Conservation (phyloP, 92 coral and sea anemone species). For the Pocillopora grandis region DNA sequence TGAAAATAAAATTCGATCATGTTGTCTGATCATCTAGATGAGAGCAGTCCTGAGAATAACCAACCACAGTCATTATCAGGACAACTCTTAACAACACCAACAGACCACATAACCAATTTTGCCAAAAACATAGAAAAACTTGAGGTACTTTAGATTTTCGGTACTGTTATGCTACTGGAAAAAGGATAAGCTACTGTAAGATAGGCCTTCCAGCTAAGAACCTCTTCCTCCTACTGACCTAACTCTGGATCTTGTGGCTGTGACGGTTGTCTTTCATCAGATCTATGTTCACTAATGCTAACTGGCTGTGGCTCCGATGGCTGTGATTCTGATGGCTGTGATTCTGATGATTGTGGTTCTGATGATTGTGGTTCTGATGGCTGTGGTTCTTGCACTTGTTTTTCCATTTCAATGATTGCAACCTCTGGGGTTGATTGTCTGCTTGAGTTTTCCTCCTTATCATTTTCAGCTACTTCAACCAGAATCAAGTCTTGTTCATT, state of each 20-base stretch:
- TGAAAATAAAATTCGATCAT: no score
- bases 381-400: neutral
- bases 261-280: neutral
- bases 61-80: no score
- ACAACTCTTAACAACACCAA: no score
- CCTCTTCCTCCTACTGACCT: slow-evolving; percentile 6
- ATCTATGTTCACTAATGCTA: neutral
- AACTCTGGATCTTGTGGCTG: slow-evolving; percentile 4
- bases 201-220: no score
- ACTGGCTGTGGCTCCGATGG: neutral
- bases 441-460: neutral
- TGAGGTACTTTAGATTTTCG: no score
- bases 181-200: no score
- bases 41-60: no score
- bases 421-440: neutral
- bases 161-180: no score
- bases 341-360: neutral
- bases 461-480: neutral
- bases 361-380: neutral
- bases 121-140: no score
- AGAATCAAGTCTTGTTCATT: slow-evolving; percentile 10
- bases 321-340: neutral
- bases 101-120: neutral
- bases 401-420: neutral
- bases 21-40: no score